These are phyloP conservation scores for Lagopus leucura DNA, from an alignment of 2,113 vertebrate genomes.

Conservation along the genomic window DNA sequence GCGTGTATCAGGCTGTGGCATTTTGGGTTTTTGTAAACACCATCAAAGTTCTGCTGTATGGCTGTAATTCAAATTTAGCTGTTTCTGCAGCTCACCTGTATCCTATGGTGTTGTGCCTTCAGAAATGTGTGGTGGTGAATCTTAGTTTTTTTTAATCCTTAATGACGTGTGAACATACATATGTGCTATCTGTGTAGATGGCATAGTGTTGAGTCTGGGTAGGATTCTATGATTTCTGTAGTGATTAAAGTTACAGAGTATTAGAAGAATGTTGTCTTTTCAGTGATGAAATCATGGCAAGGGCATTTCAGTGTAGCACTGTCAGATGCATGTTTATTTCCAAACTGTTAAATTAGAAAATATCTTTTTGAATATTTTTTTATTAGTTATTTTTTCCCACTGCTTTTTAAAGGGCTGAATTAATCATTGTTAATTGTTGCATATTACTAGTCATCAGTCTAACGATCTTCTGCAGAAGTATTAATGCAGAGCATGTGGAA, in stretches of 20 bases:
- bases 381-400: fast-evolving
- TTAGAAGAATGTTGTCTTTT: background rate
- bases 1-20: background rate
- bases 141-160: background rate
- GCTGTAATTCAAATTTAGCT: background rate
- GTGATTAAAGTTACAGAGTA: background rate
- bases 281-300: background rate
- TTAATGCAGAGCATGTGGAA: background rate
- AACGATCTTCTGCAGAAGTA: background rate
- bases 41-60: fast-evolving
- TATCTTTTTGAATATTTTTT: background rate
- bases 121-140: background rate
- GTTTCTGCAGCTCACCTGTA: background rate
- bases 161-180: background rate
- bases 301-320: background rate
- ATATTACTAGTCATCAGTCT: background rate
- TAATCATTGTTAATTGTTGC: background rate
- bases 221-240: background rate
- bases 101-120: background rate
- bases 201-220: background rate
- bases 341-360: background rate
- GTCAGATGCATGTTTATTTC: background rate
- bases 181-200: background rate
- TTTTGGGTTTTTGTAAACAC: background rate
- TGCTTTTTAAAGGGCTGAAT: background rate